Conservation (phyloP, 2,888 invertebrate species). For the Isoperla grammatica region DNA sequence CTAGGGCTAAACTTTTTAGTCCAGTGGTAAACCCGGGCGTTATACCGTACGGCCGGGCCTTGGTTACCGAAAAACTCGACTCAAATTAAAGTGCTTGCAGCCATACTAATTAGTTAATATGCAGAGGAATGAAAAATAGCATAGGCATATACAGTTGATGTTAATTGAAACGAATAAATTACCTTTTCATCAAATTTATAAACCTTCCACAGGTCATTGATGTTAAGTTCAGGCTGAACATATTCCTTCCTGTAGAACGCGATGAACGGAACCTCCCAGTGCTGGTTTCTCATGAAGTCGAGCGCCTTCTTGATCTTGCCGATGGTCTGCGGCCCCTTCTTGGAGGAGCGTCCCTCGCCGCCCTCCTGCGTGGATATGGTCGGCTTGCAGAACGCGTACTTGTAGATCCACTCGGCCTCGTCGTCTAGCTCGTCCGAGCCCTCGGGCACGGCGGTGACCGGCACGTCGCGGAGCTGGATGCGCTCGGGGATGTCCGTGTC, state of each 20-base stretch:
- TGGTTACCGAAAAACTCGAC: too few species aligned
- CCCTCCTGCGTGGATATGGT: constrained; percentile 70
- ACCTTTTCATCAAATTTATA: constrained; percentile 91
- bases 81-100: too few species aligned
- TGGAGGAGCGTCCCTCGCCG: constrained; percentile 40
- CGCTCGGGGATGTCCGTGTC: constrained; percentile 87
- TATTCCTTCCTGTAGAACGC: constrained; percentile 98
- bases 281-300: constrained; percentile 93
- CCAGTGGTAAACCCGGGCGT: too few species aligned
- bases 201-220: constrained; percentile 97
- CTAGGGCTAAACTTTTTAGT: too few species aligned
- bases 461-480: constrained; percentile 84
- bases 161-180: too few species aligned
- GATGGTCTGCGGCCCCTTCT: constrained; percentile 64
- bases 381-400: constrained; percentile 82
- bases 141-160: too few species aligned
- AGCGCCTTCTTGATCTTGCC: constrained; percentile 91
- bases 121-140: too few species aligned
- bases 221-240: constrained; percentile 87
- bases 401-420: constrained; percentile 97
- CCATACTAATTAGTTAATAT: too few species aligned
- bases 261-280: constrained; percentile 96
- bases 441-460: constrained; percentile 75
- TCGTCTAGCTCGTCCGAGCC: constrained; percentile 84
- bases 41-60: too few species aligned